phyloP scores from a whole-genome alignment of 1,140 invertebrate genomes.

The Euwallacea fornicatus region DNA sequence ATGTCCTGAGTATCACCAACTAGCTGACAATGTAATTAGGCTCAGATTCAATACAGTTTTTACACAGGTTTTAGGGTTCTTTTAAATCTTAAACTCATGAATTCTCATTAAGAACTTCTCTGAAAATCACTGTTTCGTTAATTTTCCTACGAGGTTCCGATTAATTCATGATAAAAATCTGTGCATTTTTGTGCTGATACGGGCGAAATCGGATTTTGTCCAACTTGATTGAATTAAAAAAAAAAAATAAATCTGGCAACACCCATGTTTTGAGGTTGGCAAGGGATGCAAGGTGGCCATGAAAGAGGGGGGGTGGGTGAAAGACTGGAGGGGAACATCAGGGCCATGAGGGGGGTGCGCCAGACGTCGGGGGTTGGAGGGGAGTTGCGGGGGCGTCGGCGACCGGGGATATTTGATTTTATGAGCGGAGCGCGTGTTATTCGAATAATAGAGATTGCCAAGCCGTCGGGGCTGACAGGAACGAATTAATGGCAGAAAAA shows the following conservation, averaged over 20 bases:
- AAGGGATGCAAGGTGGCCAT: conserved; percentile 2
- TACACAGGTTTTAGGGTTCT: too few species aligned
- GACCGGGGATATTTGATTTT: conserved; percentile 29
- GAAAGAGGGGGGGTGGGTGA: neutral
- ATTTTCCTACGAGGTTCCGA: too few species aligned
- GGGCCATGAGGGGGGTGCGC: neutral
- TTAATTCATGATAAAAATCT: too few species aligned
- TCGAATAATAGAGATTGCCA: conserved; percentile 36
- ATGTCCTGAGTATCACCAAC: too few species aligned
- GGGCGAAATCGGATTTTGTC: too few species aligned
- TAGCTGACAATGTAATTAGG: too few species aligned
- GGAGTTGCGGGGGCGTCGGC: conserved; percentile 16
- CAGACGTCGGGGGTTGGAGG: conserved; percentile 5
- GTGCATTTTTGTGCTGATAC: too few species aligned
- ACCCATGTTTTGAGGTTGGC: neutral
- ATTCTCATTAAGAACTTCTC: too few species aligned
- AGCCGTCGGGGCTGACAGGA: conserved; percentile 31
- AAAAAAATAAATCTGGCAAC: neutral
- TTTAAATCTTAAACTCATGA: too few species aligned
- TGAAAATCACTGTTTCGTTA: too few species aligned
- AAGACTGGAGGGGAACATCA: neutral
- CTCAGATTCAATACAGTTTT: too few species aligned
- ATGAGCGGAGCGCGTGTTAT: conserved; percentile 32
- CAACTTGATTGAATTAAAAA: neutral
- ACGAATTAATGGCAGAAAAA: conserved; percentile 26